Conservation (phyloP, 2,113 vertebrate genomes). For the Ursus arctos region DNA sequence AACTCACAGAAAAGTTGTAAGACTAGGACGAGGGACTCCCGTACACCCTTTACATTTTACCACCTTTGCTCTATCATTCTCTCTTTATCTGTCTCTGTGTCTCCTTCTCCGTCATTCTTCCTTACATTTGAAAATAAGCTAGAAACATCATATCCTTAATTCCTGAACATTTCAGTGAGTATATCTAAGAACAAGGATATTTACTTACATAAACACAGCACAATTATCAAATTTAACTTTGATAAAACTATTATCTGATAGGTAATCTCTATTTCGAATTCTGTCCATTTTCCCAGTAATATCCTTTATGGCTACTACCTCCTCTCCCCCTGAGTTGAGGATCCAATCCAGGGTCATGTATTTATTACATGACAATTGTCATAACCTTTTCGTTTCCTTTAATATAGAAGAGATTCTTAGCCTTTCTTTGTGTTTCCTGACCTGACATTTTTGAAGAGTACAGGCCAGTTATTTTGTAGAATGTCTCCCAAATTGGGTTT, state of each 20-base stretch:
- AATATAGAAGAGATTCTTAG: not conserved
- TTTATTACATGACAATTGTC: not conserved
- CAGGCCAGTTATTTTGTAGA: not conserved
- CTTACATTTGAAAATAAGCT: constrained; percentile 4
- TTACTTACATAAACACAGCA: not conserved
- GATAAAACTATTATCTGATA: not conserved
- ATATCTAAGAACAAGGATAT: not conserved
- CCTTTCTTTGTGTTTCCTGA: not conserved
- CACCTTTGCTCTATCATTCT: not conserved
- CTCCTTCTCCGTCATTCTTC: not conserved
- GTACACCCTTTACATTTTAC: not conserved
- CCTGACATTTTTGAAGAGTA: constrained; percentile 16
- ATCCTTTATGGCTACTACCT: not conserved
- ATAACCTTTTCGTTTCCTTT: not conserved
- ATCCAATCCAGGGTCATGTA: not conserved
- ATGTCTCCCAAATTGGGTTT: not conserved
- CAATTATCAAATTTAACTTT: not conserved
- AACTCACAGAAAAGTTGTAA: not conserved
- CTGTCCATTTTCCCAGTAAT: not conserved
- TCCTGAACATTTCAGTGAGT: not conserved
- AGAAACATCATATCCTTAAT: not conserved
- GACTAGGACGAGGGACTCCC: not conserved
- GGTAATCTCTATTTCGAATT: not conserved
- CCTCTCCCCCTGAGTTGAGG: not conserved
- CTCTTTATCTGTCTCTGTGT: not conserved